Base-by-base conservation (phyloP, 2,113 vertebrate species). In the Diphyllodes magnificus region DNA sequence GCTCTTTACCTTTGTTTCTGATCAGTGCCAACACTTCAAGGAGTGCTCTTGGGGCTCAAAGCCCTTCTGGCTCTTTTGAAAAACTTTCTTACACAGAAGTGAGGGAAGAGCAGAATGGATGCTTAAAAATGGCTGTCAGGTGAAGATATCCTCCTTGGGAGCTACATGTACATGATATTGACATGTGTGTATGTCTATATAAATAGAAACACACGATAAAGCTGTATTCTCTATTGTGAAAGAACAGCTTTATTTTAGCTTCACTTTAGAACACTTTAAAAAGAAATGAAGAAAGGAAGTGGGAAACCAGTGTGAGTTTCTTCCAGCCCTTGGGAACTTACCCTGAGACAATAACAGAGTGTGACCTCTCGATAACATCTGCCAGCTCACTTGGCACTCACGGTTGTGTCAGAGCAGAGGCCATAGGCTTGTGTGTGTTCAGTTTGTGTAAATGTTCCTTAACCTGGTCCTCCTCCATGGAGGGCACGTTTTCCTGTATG, bases 381-480 rank as follows among this genome's bases (percentile, higher is more conserved):
- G 27, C 49, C 59, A 54, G 5, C n/a, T 39, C 40, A 33, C 27
- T 27, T 11, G 57, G 22, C 49, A 28, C 40, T 39, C 40, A 13
- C 0, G 0, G 18, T 23, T 39, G 28, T 84, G 40, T 47, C 0
- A 0, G 59, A 54, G 28, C 49, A 54, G 28, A 53, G 59, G 59
- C n/a, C n/a, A 19, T 1, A 47, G 49, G 5, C 8, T 45, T 39
- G 33, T 44, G 33, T 15, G 8, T 10, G 40, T n/a, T 54, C 69
- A 47, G 28, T 54, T 15, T 39, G n/a, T 72, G 57, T 8, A 39
- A 64, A 23, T n/a, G 49, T 47, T 47, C 82, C n/a, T 73, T 12
- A 39, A 23, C 59, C 22, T 47, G n/a, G n/a, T n/a, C n/a, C n/a
- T n/a, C n/a, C n/a, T n/a, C n/a, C n/a, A n/a, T n/a, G n/a, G n/a